Evolutionary conservation across 2,888 invertebrate species (phyloP), one percentile per base, ranked within the genome.

Genomic region (Anthophora plumipes): DNA sequence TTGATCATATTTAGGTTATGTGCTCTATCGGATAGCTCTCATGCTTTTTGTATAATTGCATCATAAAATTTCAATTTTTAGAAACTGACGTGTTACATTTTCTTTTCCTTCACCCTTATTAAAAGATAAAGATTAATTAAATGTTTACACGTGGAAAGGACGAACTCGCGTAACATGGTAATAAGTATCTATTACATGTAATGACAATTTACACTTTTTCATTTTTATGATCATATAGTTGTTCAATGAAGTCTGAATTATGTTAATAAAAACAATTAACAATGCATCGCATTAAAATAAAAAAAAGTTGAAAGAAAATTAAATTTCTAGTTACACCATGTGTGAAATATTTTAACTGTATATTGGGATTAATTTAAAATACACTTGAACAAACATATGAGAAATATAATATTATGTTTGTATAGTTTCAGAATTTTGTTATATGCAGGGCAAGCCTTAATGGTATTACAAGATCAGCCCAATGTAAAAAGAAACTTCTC

Each of bases 351-450:
- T 17, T 50, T 12, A 25, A 31, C 31, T 6, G n/a, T 39, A n/a
- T 41, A 41, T 11, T 37, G 20, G 14, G 8, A 37, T 37, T 52
- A 4, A 14, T 41, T 7, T 20, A 11, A 41, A 57, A n/a, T 12
- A 17, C 39, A 25, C n/a, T 50, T 50, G 17, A 8, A 37, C 1
- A 7, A 22, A n/a, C 1, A 1, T 1, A 31, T 39, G 8, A 50
- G 39, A 11, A 39, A 22, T 69, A 2, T 25, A 41, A 57, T 14
- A 1, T 39, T 50, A 7, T 48, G 52, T 41, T 55, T 61, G 46
- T 25, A 60, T 43, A 89, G 89, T 91, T 91, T 84, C 92, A 92
- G 91, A 92, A 90, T 77, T 88, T 92, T 69, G 80, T 87, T 69
- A 82, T 82, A 61, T 90, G 86, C 81, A 90, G 88, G 74, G 72